Evolutionary conservation across 2,888 invertebrate species (phyloP).

Genomic region (Sericinus montela): DNA sequence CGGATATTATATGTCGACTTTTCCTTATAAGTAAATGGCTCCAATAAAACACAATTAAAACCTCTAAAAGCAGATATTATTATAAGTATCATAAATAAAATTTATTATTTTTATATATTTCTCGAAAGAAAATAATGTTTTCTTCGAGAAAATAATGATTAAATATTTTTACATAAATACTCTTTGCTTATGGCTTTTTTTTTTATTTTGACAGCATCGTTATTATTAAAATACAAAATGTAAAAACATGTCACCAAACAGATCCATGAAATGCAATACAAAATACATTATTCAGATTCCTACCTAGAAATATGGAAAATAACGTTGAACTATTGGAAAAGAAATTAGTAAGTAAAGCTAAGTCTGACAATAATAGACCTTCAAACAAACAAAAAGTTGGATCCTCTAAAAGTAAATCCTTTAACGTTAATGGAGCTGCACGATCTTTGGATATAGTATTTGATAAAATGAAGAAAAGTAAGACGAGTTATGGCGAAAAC

Average conservation of each 20-base stretch:
- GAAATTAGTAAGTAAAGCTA: conserved; percentile 43
- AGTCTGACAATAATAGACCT: conserved; percentile 38
- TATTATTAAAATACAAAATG: background rate
- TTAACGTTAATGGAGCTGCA: conserved; percentile 49
- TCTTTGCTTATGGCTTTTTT: no score
- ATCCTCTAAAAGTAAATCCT: conserved; percentile 49
- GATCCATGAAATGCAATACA: conserved; percentile 10
- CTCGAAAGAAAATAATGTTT: no score
- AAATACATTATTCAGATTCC: conserved; percentile 29
- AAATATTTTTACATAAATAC: no score
- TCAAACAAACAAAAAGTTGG: conserved; percentile 37
- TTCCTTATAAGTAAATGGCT: no score
- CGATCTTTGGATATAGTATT: conserved; percentile 52
- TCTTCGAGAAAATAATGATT: no score
- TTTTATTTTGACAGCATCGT: background rate
- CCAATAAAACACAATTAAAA: no score
- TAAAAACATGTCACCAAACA: conserved; percentile 11
- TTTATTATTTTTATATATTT: no score
- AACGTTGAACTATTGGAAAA: conserved; percentile 40
- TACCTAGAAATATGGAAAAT: conserved; percentile 45
- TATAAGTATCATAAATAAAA: no score
- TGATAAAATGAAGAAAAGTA: conserved; percentile 54
- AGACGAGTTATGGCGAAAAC: conserved; percentile 44
- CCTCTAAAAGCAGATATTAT: no score
- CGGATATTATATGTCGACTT: no score